Evolutionary conservation across 2,797 vertebrate species (phyloP), one percentile per base, ranked within the genome.

Genomic region (Acipenser ruthenus): DNA sequence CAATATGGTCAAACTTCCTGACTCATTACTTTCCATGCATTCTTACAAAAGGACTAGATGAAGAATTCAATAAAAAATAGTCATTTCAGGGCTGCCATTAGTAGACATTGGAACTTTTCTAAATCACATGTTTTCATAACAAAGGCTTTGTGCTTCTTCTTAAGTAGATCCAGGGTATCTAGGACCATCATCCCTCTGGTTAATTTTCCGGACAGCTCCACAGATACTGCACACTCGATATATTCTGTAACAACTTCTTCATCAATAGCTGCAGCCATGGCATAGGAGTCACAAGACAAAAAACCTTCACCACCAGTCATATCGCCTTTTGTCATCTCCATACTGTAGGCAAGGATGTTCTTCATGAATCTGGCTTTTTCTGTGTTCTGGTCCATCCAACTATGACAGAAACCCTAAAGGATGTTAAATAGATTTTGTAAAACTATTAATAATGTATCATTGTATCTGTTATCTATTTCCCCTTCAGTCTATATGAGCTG

Each of bases 141-240:
- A 37, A 71, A 67, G 47, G 68, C 84, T 74, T 87, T 84, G 53
- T 79, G 80, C 23, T 73, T 70, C 53, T 84, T 87, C 60, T 88
- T 73, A 66, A 91, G 67, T 2, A 80, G 60, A 0, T 78, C 84
- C 58, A 68, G 13, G 0, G 73, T 86, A 61, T 90, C 89, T 6
- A 91, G 70, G 5, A 91, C 50, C 89, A 92, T 88, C 88, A 91
- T 90, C 61, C 86, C 89, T 55, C 90, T 75, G 60, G 86, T 90
- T 70, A 85, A 71, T 0, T 69, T 82, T 4, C 88, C 88, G 0
- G 69, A 63, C 49, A 91, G 80, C 76, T 92, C 91, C 10, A 92
- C 88, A 0, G 68, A 88, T 0, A 89, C 84, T 0, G 82, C 75
- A 61, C 74, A 75, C 2, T 60, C 48, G 15, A 84, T 82, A 2